Conservation (phyloP, 1,140 invertebrate genomes). For the Diprion similis region DNA sequence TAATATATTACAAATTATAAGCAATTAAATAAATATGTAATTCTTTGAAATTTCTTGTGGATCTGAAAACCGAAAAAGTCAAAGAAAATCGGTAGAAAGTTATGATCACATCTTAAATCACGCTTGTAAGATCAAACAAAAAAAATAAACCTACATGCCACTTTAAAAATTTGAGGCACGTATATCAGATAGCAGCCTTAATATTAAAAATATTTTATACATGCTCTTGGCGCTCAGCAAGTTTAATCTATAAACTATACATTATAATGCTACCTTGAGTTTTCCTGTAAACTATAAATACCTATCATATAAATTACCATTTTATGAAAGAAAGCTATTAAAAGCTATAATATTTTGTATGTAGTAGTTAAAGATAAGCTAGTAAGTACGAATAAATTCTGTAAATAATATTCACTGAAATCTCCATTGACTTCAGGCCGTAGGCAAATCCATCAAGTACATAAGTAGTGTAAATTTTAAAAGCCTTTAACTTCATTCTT, state of each 20-base stretch:
- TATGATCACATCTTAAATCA: not conserved
- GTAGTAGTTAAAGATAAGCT: not conserved
- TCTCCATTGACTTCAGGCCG: not conserved
- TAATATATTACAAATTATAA: not conserved
- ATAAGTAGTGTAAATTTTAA: slow-evolving; percentile 16
- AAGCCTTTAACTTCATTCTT: slow-evolving; percentile 24
- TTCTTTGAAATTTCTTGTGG: not conserved
- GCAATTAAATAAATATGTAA: not conserved
- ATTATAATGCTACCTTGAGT: not conserved
- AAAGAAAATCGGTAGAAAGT: not conserved
- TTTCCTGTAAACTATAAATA: not conserved
- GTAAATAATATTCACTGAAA: not conserved
- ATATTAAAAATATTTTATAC: not conserved
- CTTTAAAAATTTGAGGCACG: not conserved
- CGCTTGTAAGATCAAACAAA: not conserved
- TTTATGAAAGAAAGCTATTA: not conserved
- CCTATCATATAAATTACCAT: not conserved
- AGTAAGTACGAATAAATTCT: slow-evolving; percentile 6
- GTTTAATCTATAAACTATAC: not conserved
- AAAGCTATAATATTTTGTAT: not conserved
- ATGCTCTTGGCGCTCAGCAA: not conserved
- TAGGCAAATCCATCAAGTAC: slow-evolving; percentile 1
- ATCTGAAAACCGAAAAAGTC: not conserved
- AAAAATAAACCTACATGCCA: not conserved
- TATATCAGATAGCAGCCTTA: not conserved